phyloP scores from a whole-genome alignment of 1,140 invertebrate species.

The Sitophilus oryzae region DNA sequence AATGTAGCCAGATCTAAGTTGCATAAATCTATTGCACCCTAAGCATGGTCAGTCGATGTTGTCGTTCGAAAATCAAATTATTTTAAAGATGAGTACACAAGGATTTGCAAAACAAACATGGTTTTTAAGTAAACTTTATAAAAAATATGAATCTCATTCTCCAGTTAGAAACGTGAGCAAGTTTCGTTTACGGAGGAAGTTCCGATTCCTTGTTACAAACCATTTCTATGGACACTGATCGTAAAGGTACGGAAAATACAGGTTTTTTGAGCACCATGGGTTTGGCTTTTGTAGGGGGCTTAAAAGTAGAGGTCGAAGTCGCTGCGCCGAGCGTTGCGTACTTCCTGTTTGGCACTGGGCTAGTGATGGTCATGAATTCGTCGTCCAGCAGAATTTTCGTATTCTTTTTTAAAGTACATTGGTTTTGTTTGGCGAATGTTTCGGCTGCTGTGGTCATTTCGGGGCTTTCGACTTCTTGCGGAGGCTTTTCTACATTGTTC shows the following conservation, averaged over 20 bases:
- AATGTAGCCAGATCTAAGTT: background rate
- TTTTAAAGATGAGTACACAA: background rate
- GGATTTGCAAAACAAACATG: background rate
- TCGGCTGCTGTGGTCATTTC: constrained; percentile 69
- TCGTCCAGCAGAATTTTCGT: constrained; percentile 47
- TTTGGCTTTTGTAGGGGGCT: constrained; percentile 40
- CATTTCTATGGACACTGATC: constrained; percentile 29
- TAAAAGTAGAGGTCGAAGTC: constrained; percentile 35
- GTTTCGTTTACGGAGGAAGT: constrained; percentile 29
- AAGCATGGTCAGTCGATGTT: background rate
- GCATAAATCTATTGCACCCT: background rate
- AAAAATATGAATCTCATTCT: constrained; percentile 12
- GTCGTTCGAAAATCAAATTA: background rate
- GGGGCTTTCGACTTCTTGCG: constrained; percentile 54
- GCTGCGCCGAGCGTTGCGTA: constrained; percentile 26
- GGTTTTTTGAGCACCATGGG: constrained; percentile 42
- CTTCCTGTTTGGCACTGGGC: constrained; percentile 38
- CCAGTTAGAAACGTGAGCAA: constrained; percentile 5
- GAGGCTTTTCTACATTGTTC: constrained; percentile 16
- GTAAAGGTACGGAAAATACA: constrained; percentile 36
- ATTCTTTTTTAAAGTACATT: constrained; percentile 76
- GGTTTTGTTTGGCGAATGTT: constrained; percentile 70
- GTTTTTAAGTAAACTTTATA: constrained; percentile 7
- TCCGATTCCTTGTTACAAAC: constrained; percentile 30
- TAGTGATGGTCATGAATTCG: constrained; percentile 39